phyloP scores from a whole-genome alignment of 2,113 vertebrate genomes.

The Protomyctophum bolini region DNA sequence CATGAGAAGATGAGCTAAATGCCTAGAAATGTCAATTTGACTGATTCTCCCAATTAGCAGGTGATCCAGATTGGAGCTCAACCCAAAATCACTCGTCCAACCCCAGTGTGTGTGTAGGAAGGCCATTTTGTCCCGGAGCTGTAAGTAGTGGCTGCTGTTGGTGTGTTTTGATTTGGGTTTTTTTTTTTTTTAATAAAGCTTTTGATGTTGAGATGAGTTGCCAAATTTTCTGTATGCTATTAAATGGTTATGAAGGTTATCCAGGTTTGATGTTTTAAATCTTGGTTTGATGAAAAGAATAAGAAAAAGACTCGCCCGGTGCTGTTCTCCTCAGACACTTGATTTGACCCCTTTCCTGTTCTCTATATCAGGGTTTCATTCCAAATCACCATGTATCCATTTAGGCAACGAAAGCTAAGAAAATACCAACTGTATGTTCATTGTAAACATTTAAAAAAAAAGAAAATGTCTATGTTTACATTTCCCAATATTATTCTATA shows the following conservation, averaged over 20 bases:
- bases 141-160: neutral
- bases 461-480: too few relatives aligned
- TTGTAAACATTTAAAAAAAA: too few relatives aligned
- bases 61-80: neutral
- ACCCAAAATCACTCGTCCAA: neutral
- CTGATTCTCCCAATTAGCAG: neutral
- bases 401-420: neutral
- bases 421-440: neutral
- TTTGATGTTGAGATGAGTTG: neutral
- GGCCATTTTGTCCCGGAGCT: neutral
- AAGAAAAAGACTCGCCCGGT: too few relatives aligned
- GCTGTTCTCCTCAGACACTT: too few relatives aligned
- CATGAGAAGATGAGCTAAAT: too few relatives aligned
- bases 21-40: too few relatives aligned
- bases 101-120: neutral
- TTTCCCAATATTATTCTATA: too few relatives aligned
- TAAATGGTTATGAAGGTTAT: constrained; percentile 3
- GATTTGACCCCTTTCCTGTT: too few relatives aligned
- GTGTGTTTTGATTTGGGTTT: too few relatives aligned
- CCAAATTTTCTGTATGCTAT: constrained; percentile 10
- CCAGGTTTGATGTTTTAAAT: neutral
- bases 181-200: neutral
- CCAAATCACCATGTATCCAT: neutral
- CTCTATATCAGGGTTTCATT: neutral
- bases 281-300: neutral